Evolutionary conservation across 2,888 invertebrate species (phyloP).

Genomic region (Folsomia candida): DNA sequence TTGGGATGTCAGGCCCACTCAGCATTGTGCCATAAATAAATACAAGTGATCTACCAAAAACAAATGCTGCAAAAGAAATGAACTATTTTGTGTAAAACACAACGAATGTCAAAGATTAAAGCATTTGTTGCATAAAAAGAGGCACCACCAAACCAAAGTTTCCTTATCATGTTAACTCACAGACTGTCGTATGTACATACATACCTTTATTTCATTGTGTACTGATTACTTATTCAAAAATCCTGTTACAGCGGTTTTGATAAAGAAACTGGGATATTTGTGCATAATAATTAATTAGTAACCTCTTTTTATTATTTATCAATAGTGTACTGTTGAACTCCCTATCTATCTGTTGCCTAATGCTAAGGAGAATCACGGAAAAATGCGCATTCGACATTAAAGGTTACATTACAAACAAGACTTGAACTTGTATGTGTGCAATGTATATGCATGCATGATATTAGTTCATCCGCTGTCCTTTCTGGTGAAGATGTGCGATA

Average conservation of each 20-base stretch:
- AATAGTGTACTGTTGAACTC: neutral
- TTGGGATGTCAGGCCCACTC: neutral
- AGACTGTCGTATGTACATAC: too few relatives aligned
- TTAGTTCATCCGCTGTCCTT: neutral
- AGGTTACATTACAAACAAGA: neutral
- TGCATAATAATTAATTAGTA: neutral
- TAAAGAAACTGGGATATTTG: neutral
- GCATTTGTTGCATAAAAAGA: neutral
- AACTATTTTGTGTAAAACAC: too few relatives aligned
- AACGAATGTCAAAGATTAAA: too few relatives aligned
- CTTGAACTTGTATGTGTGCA: neutral
- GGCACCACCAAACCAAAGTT: neutral
- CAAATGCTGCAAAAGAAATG: too few relatives aligned
- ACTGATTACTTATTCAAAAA: neutral
- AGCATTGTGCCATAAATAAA: neutral
- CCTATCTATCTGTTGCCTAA: neutral
- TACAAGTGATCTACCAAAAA: neutral
- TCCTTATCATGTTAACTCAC: neutral
- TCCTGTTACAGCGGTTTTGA: neutral
- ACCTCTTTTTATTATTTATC: neutral
- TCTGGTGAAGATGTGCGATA: neutral
- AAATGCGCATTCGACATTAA: neutral
- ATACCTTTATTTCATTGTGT: too few relatives aligned
- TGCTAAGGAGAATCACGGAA: neutral
- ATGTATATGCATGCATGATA: neutral